phyloP scores from a whole-genome alignment of 2,113 vertebrate species.

The Addax nasomaculatus region DNA sequence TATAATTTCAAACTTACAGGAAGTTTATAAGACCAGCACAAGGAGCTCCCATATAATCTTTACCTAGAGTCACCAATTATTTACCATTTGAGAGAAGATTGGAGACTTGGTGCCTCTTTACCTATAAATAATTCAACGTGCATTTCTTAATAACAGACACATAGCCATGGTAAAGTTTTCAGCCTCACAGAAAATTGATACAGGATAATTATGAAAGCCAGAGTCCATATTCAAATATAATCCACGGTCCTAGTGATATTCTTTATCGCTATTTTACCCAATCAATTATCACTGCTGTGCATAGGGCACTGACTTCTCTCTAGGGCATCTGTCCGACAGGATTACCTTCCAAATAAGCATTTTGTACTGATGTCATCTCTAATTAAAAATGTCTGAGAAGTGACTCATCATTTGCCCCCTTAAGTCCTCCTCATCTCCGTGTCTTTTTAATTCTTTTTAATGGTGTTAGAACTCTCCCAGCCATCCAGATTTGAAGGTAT shows the following conservation, averaged over 20 bases:
- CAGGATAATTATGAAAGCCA: slow-evolving; percentile 6
- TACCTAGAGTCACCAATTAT: not conserved
- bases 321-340: slow-evolving; percentile 31
- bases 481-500: not conserved
- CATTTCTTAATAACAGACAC: not conserved
- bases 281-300: not conserved
- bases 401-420: slow-evolving; percentile 1
- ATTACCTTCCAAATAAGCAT: slow-evolving; percentile 21
- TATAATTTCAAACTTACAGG: not conserved
- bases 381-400: slow-evolving; percentile 40
- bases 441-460: not conserved
- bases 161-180: not conserved
- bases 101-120: not conserved
- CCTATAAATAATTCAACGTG: not conserved
- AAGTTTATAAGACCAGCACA: not conserved
- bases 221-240: not conserved
- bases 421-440: not conserved
- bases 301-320: slow-evolving; percentile 17
- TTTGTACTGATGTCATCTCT: slow-evolving; percentile 12
- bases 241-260: not conserved
- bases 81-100: not conserved
- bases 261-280: not conserved
- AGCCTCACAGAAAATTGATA: not conserved
- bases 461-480: not conserved
- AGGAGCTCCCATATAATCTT: not conserved